phyloP scores from a whole-genome alignment of 2,888 invertebrate species.

The Phaonia tiefii region DNA sequence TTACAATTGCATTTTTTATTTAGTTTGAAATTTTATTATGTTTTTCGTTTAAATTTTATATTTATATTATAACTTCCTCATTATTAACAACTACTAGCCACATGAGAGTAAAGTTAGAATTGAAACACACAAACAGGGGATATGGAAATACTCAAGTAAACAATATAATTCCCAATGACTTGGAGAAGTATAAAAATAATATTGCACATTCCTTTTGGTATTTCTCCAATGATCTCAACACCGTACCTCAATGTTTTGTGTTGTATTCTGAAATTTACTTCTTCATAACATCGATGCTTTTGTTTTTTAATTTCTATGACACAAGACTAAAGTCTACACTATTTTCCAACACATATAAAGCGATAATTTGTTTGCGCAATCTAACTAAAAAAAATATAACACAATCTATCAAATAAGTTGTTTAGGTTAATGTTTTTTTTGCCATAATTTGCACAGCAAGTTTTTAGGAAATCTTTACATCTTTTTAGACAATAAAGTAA shows the following conservation, averaged over 20 bases:
- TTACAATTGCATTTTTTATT: slow-evolving; percentile 18
- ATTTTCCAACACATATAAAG: too few relatives aligned
- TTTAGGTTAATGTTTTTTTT: slow-evolving; percentile 51
- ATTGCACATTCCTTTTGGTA: slow-evolving; percentile 22
- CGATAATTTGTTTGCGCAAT: too few relatives aligned
- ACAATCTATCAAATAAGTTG: slow-evolving; percentile 35
- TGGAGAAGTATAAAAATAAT: slow-evolving; percentile 17
- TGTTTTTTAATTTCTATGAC: slow-evolving; percentile 26
- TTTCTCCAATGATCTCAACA: slow-evolving; percentile 29
- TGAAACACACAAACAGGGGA: neutral
- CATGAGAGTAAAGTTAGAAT: neutral
- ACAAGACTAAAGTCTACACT: slow-evolving; percentile 44
- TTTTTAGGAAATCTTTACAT: slow-evolving; percentile 59
- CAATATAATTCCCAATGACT: slow-evolving; percentile 30
- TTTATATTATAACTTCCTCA: slow-evolving; percentile 31
- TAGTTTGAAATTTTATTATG: slow-evolving; percentile 46
- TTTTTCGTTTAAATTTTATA: too few relatives aligned
- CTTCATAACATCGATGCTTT: slow-evolving; percentile 7
- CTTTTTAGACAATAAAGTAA: slow-evolving; percentile 42
- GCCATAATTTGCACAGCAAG: slow-evolving; percentile 70
- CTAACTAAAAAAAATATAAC: slow-evolving; percentile 45
- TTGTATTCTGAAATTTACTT: neutral
- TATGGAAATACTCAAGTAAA: neutral
- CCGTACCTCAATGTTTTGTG: neutral
- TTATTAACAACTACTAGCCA: slow-evolving; percentile 52